Percentiles rank a stretch among this genome's conserved stretches.
Evolutionary conservation across 2,113 vertebrate genomes (phyloP).

Genomic region (Trematocara variabile): DNA sequence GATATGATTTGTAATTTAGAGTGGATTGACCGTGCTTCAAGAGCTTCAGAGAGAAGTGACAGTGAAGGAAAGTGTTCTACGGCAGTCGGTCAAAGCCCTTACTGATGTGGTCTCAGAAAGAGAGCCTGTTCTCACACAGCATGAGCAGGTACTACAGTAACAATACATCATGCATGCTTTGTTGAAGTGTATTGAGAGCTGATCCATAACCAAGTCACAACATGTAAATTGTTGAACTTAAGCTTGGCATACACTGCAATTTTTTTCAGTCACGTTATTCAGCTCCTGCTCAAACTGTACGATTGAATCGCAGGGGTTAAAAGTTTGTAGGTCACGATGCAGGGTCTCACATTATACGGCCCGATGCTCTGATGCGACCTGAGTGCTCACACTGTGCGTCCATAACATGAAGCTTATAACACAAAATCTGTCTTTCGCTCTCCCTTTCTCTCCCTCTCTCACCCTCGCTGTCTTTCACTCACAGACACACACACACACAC

Average conservation of each 20-base stretch:
- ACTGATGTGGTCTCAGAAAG: conserved; percentile 70
- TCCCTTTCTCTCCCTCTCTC: not conserved
- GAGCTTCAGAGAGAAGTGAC: conserved; percentile 76
- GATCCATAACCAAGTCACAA: not conserved
- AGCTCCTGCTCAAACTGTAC: not conserved
- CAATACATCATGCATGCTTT: not conserved
- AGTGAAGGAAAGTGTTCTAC: conserved; percentile 80
- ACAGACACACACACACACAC: no score
- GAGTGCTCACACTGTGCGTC: not conserved
- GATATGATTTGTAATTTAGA: conserved; percentile 55
- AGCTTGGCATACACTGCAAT: not conserved
- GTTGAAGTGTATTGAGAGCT: not conserved
- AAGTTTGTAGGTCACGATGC: not conserved
- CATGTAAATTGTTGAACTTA: not conserved
- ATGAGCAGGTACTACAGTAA: conserved; percentile 77
- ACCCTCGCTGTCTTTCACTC: no score
- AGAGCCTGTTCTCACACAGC: conserved; percentile 49
- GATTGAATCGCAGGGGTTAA: not conserved
- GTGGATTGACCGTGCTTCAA: conserved; percentile 72
- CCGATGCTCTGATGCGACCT: not conserved
- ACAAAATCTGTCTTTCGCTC: not conserved
- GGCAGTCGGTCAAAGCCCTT: conserved; percentile 78
- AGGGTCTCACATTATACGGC: not conserved
- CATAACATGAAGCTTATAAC: not conserved
- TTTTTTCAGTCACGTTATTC: not conserved